Percentiles rank a stretch among this genome's conserved stretches.
These are phyloP conservation scores for Drosophila sturtevanti DNA, from an alignment of 1,140 invertebrate species.

Conservation along the genomic window DNA sequence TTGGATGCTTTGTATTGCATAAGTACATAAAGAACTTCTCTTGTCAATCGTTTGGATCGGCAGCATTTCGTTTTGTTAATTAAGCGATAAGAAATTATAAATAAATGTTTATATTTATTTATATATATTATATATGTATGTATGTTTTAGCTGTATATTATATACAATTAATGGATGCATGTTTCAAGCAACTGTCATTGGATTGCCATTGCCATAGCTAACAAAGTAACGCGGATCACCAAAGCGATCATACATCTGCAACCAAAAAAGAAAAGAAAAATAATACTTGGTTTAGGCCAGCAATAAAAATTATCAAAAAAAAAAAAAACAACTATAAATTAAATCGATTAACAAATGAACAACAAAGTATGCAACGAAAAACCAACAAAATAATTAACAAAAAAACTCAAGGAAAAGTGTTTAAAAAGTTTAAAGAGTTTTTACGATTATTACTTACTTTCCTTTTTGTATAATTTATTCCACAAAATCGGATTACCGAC, in stretches of 20 bases:
- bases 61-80: constrained; percentile 16
- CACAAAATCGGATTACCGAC: neutral
- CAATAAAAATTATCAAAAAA: neutral
- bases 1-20: neutral
- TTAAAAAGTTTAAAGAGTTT: neutral
- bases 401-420: neutral
- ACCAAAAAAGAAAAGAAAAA: constrained; percentile 40
- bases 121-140: constrained; percentile 21
- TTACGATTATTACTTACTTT: neutral
- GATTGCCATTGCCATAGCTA: constrained; percentile 74
- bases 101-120: constrained; percentile 22
- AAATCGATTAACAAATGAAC: constrained; percentile 13
- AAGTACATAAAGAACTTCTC: neutral
- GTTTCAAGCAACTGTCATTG: constrained; percentile 75
- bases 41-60: neutral
- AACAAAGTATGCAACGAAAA: constrained; percentile 24
- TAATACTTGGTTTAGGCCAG: constrained; percentile 8
- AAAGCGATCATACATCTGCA: constrained; percentile 79
- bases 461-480: constrained; percentile 9
- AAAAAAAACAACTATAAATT: neutral
- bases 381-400: constrained; percentile 55
- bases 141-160: constrained; percentile 37
- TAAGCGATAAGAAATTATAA: neutral
- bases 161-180: constrained; percentile 46
- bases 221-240: constrained; percentile 81